These are phyloP conservation scores for Salarias fasciatus DNA, from an alignment of 2,797 vertebrate genomes.

Conservation along the genomic window DNA sequence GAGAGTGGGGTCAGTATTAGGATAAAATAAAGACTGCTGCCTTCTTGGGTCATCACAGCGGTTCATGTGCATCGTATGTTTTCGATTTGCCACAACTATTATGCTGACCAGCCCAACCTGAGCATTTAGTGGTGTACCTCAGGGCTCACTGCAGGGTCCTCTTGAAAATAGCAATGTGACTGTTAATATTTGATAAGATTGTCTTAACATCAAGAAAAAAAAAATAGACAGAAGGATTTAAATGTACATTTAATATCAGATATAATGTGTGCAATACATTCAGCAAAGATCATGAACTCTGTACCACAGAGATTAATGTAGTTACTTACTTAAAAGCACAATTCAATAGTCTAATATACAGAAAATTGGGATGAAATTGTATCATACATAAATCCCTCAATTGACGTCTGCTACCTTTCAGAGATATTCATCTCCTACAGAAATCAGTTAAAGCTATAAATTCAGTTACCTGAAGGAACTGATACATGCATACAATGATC, in stretches of 20 bases:
- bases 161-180: too few relatives aligned
- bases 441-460: constrained; percentile 1
- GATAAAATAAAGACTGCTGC: too few relatives aligned
- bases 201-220: constrained; percentile 2
- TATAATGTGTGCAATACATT: constrained; percentile 64
- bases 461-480: constrained; percentile 6
- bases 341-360: constrained; percentile 38
- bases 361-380: constrained; percentile 21
- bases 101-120: too few relatives aligned
- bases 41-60: too few relatives aligned
- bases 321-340: constrained; percentile 27
- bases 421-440: constrained; percentile 12
- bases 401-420: constrained; percentile 7
- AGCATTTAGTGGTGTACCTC: too few relatives aligned
- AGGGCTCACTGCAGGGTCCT: too few relatives aligned
- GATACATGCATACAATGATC: constrained; percentile 13
- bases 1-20: too few relatives aligned
- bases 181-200: background rate
- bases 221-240: constrained; percentile 9
- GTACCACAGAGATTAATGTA: constrained; percentile 32
- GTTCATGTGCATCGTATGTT: too few relatives aligned
- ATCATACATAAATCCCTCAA: constrained; percentile 23
- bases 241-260: constrained; percentile 62
- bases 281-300: constrained; percentile 29
- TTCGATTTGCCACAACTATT: too few relatives aligned